phyloP scores from a whole-genome alignment of 1,140 invertebrate genomes.

The Harpegnathos saltator region DNA sequence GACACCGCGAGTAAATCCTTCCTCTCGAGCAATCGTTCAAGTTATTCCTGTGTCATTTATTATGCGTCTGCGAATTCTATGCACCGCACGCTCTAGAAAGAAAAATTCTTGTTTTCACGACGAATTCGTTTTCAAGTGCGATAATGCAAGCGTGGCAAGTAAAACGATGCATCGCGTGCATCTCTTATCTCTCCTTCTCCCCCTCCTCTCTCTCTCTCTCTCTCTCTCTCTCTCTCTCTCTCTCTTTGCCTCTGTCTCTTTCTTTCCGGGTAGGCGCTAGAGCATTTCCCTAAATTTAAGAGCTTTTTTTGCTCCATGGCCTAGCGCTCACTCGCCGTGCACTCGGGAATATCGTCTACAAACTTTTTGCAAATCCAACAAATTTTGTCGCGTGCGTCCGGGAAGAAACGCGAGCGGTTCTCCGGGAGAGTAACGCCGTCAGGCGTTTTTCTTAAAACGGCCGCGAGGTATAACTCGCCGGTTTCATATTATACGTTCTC shows the following conservation, averaged over 20 bases:
- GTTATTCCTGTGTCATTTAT: no score
- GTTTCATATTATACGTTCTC: constrained; percentile 66
- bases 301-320: constrained; percentile 34
- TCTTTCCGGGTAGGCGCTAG: constrained; percentile 1
- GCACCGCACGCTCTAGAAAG: background rate
- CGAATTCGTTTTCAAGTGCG: background rate
- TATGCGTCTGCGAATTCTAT: background rate
- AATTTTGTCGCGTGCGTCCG: constrained; percentile 18
- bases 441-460: constrained; percentile 58
- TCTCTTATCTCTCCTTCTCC: background rate
- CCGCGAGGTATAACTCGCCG: constrained; percentile 55
- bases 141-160: background rate
- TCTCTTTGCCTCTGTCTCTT: background rate
- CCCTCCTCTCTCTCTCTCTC: background rate
- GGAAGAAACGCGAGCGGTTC: constrained; percentile 7
- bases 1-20: no score
- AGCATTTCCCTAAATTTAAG: constrained; percentile 51
- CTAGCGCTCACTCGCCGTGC: constrained; percentile 31
- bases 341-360: constrained; percentile 55
- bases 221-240: background rate
- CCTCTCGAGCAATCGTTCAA: no score
- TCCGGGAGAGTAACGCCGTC: constrained; percentile 43
- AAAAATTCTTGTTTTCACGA: background rate
- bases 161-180: constrained; percentile 31
- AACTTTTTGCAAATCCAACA: constrained; percentile 62